Evolutionary conservation across 2,113 vertebrate species (phyloP).

Genomic region (Acanthisitta chloris): DNA sequence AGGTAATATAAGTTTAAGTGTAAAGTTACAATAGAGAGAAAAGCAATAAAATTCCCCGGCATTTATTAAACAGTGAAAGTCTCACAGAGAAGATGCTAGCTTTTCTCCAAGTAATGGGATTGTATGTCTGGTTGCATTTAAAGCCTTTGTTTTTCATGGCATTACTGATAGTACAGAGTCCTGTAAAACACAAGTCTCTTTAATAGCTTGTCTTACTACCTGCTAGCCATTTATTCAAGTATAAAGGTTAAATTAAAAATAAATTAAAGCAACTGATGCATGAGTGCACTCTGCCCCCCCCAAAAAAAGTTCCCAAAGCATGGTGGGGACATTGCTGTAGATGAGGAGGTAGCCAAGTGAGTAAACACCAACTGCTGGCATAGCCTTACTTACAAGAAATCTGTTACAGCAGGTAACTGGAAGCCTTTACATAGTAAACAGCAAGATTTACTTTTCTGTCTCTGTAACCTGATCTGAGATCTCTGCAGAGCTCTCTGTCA

Average conservation of each 20-base stretch:
- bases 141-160: background rate
- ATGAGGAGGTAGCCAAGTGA: constrained; percentile 9
- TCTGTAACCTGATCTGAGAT: background rate
- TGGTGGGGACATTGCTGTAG: background rate
- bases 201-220: constrained; percentile 12
- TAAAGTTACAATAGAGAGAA: background rate
- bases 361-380: background rate
- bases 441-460: background rate
- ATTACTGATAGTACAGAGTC: background rate
- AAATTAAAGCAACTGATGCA: constrained; percentile 47
- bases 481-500: background rate
- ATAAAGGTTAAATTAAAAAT: constrained; percentile 43
- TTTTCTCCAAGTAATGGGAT: background rate
- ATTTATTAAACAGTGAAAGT: background rate
- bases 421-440: background rate
- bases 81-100: background rate
- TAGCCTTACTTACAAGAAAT: background rate
- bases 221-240: background rate
- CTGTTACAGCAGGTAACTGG: background rate
- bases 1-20: background rate
- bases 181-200: background rate
- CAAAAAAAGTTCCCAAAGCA: constrained; percentile 14
- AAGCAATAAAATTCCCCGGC: background rate
- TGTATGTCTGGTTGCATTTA: background rate
- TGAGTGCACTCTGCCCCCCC: background rate